phyloP scores from a whole-genome alignment of 2,113 vertebrate species.

The Hippopotamus amphibius region DNA sequence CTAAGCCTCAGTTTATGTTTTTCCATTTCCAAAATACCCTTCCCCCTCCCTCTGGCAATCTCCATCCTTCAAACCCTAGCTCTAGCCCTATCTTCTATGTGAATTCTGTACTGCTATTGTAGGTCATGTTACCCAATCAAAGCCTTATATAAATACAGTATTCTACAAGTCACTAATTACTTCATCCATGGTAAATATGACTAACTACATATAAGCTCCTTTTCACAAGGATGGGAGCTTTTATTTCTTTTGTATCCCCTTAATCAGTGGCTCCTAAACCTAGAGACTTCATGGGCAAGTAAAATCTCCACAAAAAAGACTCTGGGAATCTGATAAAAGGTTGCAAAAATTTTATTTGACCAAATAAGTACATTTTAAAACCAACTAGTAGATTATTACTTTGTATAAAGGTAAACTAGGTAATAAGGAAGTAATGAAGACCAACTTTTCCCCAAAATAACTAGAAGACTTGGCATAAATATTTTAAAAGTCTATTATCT shows the following conservation, averaged over 20 bases:
- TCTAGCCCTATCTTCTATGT: not conserved
- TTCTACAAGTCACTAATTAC: conserved; percentile 1
- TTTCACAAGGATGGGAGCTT: not conserved
- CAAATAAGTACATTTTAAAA: conserved; percentile 30
- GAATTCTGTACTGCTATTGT: not conserved
- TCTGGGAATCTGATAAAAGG: not conserved
- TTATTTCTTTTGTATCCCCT: not conserved
- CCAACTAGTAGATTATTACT: not conserved
- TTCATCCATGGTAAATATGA: conserved; percentile 1
- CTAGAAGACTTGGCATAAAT: not conserved
- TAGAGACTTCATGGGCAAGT: not conserved
- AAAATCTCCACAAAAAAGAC: conserved; percentile 45
- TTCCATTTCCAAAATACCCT: not conserved
- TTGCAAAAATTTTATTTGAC: not conserved
- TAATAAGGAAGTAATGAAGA: not conserved
- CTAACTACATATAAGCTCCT: not conserved
- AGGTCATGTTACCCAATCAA: not conserved
- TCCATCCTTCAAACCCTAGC: not conserved
- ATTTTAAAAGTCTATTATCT: not conserved
- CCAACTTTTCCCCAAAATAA: not conserved
- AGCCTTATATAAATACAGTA: not conserved
- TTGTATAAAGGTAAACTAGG: conserved; percentile 9
- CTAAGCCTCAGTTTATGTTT: conserved; percentile 36
- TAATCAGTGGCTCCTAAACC: conserved; percentile 16
- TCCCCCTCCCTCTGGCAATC: not conserved